Evolutionary conservation across 2,888 invertebrate species (phyloP), one percentile per base, ranked within the genome.

Genomic region (Ophonus ardosiacus): DNA sequence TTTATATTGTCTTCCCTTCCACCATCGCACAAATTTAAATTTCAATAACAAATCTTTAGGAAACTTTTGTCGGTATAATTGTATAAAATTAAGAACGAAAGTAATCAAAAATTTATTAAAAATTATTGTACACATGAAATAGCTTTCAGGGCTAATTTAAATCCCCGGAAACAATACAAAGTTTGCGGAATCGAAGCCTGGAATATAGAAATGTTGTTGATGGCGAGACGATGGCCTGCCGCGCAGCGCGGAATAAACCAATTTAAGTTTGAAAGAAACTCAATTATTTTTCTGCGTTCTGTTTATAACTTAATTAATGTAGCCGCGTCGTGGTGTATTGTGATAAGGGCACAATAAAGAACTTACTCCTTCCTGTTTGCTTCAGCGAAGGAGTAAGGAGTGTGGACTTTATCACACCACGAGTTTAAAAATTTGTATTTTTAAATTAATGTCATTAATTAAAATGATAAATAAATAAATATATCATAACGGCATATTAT

Each of bases 211-310:
- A 56, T 82, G 82, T 71, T 84, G 84, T 76, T 78, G 83, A 83
- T 74, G n/a, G 24, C 7, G 21, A 4, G 40, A 40, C 40, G 83
- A 38, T 17, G 74, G 21, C n/a, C 76, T 61, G 76, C 74, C 76
- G 59, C 43, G 59, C 76, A 78, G 68, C 61, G 31, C 63, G 68
- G 59, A 85, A 79, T 85, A 80, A 85, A 85, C 80, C 85, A 85
- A 85, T 85, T 85, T 85, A 85, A 85, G 80, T 85, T 85, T 71
- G 79, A 80, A 85, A 85, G 85, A 85, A 85, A 80, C 80, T 85
- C 79, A 56, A 85, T 85, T 85, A 85, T 56, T 85, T 85, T 79
- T 79, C 84, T 65, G 17, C 68, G 80, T 85, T 56, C 80, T 84
- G 83, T 84, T 85, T 65, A 80, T 80, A 85, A 85, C 80, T 85